Percentiles rank a stretch among this genome's conserved stretches.
phyloP scores from a whole-genome alignment of 2,797 vertebrate genomes.

The Gastrophryne carolinensis region DNA sequence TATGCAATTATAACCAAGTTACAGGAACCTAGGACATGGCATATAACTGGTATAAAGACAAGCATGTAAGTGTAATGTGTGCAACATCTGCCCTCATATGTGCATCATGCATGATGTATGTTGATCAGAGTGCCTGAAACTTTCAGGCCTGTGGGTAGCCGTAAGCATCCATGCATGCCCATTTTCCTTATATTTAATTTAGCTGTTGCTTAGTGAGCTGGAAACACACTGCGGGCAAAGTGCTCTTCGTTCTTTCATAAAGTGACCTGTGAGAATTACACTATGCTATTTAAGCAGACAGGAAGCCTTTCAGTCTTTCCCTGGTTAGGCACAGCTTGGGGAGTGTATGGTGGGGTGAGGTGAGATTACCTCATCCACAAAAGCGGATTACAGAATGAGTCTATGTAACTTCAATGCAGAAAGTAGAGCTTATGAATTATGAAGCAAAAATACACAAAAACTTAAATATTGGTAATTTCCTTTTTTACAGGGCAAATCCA shows the following conservation, averaged over 20 bases:
- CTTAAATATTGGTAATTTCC: no score
- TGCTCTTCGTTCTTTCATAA: background rate
- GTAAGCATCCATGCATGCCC: background rate
- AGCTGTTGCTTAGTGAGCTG: slow-evolving; percentile 4
- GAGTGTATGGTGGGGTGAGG: background rate
- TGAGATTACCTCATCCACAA: background rate
- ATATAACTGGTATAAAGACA: no score
- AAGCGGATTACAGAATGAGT: background rate
- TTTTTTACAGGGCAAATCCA: no score
- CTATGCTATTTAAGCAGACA: background rate
- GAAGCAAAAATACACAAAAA: no score
- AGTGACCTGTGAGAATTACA: background rate
- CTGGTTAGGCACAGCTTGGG: background rate
- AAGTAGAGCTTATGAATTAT: no score
- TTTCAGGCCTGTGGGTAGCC: background rate
- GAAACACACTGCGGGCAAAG: slow-evolving; percentile 15
- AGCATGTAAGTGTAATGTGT: no score
- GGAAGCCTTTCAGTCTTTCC: background rate
- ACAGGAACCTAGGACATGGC: no score
- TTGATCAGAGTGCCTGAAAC: background rate
- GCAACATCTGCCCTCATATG: no score
- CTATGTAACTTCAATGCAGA: no score
- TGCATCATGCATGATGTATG: background rate
- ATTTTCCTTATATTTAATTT: slow-evolving; percentile 36
- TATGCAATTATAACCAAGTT: no score